Percentiles rank a stretch among this genome's conserved stretches.
Conservation (phyloP, 2,888 invertebrate genomes). For the Arge pagana region DNA sequence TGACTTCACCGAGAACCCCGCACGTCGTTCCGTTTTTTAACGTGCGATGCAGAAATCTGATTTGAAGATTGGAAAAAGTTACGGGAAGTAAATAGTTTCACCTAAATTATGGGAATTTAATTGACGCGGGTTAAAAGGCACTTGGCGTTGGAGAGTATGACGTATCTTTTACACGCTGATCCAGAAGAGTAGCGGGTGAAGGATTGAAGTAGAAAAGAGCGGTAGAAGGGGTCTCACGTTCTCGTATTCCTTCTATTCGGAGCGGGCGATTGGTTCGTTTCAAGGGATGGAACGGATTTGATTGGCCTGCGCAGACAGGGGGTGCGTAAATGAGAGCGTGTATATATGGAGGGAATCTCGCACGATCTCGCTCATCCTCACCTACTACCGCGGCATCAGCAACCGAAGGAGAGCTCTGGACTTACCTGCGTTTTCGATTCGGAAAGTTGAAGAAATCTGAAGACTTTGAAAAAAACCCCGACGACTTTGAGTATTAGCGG, state of each 20-base stretch:
- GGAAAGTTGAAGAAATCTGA: no score
- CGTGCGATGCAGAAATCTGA: no score
- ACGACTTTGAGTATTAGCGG: no score
- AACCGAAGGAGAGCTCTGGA: constrained; percentile 16
- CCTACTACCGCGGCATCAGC: constrained; percentile 15
- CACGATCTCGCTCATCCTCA: constrained; percentile 15
- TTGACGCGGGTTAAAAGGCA: no score
- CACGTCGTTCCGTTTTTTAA: no score
- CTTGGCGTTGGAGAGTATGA: not conserved
- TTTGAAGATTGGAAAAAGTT: no score
- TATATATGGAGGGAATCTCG: constrained; percentile 18
- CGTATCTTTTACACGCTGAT: not conserved
- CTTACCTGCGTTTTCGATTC: no score
- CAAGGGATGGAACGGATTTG: constrained; percentile 10
- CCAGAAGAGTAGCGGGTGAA: not conserved
- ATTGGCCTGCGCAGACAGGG: constrained; percentile 19
- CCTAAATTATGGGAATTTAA: no score
- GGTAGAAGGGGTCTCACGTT: not conserved
- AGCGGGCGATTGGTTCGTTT: constrained; percentile 5
- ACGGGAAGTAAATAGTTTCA: no score
- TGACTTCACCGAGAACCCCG: no score
- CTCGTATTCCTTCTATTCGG: not conserved
- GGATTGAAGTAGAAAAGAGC: constrained; percentile 4
- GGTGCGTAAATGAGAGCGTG: constrained; percentile 15
- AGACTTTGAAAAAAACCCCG: no score